Evolutionary conservation across 2,888 invertebrate species (phyloP).

Genomic region (Scelioninae gen. 2): DNA sequence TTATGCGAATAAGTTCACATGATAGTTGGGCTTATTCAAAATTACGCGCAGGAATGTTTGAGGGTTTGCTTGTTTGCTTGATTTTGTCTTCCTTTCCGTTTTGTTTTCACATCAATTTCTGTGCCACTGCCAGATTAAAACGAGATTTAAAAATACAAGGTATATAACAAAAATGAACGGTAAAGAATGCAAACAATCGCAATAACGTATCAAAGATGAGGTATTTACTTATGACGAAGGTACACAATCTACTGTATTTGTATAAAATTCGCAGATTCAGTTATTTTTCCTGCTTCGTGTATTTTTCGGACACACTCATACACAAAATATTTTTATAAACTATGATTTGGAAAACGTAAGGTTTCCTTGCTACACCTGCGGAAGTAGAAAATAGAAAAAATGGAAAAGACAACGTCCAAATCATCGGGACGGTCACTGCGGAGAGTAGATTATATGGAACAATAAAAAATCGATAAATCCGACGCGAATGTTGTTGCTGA

Average conservation of each 20-base stretch:
- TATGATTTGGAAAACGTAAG: conserved; percentile 31
- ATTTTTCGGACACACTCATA: conserved; percentile 16
- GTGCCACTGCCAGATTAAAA: conserved; percentile 53
- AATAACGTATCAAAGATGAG: conserved; percentile 44
- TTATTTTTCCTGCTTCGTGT: neutral
- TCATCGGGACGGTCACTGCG: conserved; percentile 34
- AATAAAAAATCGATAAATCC: no score
- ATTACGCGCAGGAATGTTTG: conserved; percentile 56
- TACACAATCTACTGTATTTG: conserved; percentile 20
- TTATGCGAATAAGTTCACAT: conserved; percentile 43
- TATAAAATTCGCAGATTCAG: conserved; percentile 22
- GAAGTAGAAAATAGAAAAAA: conserved; percentile 20
- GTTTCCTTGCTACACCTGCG: conserved; percentile 3
- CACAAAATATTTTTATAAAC: neutral
- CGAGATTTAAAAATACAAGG: conserved; percentile 32
- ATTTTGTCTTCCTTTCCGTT: conserved; percentile 14
- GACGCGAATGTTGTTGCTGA: no score
- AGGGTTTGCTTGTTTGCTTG: conserved; percentile 31
- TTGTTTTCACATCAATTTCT: conserved; percentile 43
- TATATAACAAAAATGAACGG: conserved; percentile 45
- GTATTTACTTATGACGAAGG: conserved; percentile 36
- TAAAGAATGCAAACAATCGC: conserved; percentile 45
- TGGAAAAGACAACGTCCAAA: conserved; percentile 2
- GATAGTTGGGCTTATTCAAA: conserved; percentile 9
- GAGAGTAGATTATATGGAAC: no score